phyloP scores from a whole-genome alignment of 2,113 vertebrate species.

The Prunella fulvescens region DNA sequence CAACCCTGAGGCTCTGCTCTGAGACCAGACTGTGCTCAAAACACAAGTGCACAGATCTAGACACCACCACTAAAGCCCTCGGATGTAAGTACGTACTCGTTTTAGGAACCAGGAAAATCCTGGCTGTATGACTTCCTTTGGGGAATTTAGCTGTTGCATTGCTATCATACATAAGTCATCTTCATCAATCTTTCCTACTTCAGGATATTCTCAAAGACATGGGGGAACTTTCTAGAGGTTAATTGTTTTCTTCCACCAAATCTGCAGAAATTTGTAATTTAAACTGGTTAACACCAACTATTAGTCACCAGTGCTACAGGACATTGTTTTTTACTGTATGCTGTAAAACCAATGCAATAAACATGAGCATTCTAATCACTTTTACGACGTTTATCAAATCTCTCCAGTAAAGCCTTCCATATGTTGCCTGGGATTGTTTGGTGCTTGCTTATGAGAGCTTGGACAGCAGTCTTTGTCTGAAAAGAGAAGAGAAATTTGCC shows the following conservation, averaged over 20 bases:
- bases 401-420: conserved; percentile 80
- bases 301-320: background rate
- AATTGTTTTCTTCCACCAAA: background rate
- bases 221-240: background rate
- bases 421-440: conserved; percentile 85
- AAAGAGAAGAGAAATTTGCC: conserved; percentile 23
- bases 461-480: conserved; percentile 82
- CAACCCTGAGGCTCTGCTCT: background rate
- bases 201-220: background rate
- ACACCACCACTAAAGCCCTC: background rate
- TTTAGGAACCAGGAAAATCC: background rate
- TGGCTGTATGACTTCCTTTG: background rate
- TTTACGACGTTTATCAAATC: conserved; percentile 73
- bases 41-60: background rate
- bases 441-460: conserved; percentile 81
- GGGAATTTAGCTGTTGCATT: background rate
- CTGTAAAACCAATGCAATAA: background rate
- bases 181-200: background rate
- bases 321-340: background rate
- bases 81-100: rapidly evolving
- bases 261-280: background rate
- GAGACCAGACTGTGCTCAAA: background rate
- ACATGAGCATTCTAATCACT: conserved; percentile 51
- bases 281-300: background rate
- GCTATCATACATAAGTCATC: background rate